These are phyloP conservation scores for Fissipunctia ypsillon DNA, from an alignment of 2,888 invertebrate species.

Conservation along the genomic window DNA sequence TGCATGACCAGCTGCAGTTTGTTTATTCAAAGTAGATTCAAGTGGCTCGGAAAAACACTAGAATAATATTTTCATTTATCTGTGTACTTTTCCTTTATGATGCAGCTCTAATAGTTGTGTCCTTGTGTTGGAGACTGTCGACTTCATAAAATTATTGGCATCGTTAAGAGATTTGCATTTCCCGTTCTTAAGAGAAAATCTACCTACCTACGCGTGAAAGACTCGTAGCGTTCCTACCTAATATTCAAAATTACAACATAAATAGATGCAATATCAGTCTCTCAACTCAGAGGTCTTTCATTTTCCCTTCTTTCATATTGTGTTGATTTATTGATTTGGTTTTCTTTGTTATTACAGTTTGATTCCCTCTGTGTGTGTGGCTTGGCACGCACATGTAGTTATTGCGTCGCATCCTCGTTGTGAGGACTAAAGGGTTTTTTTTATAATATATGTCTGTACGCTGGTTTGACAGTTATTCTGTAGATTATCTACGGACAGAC, in stretches of 20 bases:
- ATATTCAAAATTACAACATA: conserved; percentile 5
- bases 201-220: conserved; percentile 1
- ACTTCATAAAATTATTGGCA: conserved; percentile 49
- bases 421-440: background rate
- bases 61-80: conserved; percentile 48
- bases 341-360: conserved; percentile 25
- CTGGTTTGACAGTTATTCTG: background rate
- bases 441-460: background rate
- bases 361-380: background rate
- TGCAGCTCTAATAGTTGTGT: conserved; percentile 25
- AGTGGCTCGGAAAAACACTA: conserved; percentile 50
- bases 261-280: conserved; percentile 27
- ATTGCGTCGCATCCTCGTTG: background rate
- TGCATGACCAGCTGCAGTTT: conserved; percentile 36
- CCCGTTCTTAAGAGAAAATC: conserved; percentile 34
- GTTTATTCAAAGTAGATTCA: conserved; percentile 43
- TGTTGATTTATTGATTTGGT: conserved; percentile 30
- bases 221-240: background rate
- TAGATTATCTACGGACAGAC: background rate
- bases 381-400: background rate
- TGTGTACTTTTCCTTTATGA: conserved; percentile 34
- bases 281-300: conserved; percentile 12
- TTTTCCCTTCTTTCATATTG: conserved; percentile 15
- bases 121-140: conserved; percentile 38
- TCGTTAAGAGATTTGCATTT: conserved; percentile 55